phyloP scores from a whole-genome alignment of 2,797 vertebrate species.

The Phalanger gymnotis region DNA sequence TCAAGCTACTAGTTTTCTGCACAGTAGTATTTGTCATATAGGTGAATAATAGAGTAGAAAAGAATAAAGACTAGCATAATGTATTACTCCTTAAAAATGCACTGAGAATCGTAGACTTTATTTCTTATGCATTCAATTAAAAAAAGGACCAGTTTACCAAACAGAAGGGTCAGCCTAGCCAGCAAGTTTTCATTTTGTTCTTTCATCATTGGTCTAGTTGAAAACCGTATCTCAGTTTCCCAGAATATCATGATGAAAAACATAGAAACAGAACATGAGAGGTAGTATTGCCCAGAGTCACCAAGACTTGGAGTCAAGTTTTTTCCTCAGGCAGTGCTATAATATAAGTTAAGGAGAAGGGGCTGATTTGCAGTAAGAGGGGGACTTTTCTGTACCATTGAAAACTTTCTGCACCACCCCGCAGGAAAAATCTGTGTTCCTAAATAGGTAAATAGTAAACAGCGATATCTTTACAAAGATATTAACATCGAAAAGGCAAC shows the following conservation, averaged over 20 bases:
- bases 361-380: neutral
- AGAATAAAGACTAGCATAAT: neutral
- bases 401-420: neutral
- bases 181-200: neutral
- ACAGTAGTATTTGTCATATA: neutral
- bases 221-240: neutral
- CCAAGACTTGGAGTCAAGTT: neutral
- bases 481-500: neutral
- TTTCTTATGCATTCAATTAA: neutral
- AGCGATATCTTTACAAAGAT: neutral
- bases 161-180: neutral
- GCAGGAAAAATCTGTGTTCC: neutral
- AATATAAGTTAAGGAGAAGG: neutral
- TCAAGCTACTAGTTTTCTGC: neutral
- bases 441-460: neutral
- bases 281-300: neutral
- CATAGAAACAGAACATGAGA: neutral
- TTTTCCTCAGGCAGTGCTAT: neutral
- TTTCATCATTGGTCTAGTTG: neutral
- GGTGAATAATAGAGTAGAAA: neutral
- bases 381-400: neutral
- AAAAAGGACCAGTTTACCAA: neutral
- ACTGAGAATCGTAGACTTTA: neutral
- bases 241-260: neutral
- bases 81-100: neutral